Evolutionary conservation across 2,113 vertebrate species (phyloP).

Genomic region (Anarhynchus alexandrinus): DNA sequence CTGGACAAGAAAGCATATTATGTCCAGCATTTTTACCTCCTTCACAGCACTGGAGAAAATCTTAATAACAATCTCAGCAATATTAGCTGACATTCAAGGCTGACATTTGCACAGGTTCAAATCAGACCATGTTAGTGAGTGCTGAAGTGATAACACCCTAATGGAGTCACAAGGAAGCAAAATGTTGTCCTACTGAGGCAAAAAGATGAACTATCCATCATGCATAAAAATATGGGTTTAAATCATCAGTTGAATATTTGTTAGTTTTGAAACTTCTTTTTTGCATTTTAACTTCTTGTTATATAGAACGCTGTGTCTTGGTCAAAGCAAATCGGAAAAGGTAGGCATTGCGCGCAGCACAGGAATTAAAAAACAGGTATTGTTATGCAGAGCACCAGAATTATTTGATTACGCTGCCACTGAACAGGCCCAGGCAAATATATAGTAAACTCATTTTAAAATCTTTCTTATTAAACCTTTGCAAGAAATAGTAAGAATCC

Average conservation of each 20-base stretch:
- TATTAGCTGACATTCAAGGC: not conserved
- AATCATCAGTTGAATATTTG: not conserved
- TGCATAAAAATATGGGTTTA: not conserved
- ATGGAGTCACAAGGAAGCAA: not conserved
- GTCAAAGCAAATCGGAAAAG: not conserved
- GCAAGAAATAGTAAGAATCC: not conserved
- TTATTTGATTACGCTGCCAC: not conserved
- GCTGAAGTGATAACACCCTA: not conserved
- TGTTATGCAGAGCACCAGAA: not conserved
- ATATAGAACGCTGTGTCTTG: not conserved
- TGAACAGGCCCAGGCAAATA: not conserved
- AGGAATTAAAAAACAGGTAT: not conserved
- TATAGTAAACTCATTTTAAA: not conserved
- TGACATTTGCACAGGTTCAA: not conserved
- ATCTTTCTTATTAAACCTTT: not conserved
- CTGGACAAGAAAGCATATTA: not conserved
- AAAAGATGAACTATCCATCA: not conserved
- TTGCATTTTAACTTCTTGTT: not conserved
- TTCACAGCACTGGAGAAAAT: not conserved
- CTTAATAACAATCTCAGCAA: not conserved
- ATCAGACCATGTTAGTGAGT: not conserved
- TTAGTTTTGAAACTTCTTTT: not conserved
- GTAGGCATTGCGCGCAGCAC: rapidly evolving
- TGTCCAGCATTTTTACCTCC: not conserved
- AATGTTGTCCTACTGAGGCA: not conserved